Conservation (phyloP, 2,797 vertebrate species). For the Pristis pectinata region DNA sequence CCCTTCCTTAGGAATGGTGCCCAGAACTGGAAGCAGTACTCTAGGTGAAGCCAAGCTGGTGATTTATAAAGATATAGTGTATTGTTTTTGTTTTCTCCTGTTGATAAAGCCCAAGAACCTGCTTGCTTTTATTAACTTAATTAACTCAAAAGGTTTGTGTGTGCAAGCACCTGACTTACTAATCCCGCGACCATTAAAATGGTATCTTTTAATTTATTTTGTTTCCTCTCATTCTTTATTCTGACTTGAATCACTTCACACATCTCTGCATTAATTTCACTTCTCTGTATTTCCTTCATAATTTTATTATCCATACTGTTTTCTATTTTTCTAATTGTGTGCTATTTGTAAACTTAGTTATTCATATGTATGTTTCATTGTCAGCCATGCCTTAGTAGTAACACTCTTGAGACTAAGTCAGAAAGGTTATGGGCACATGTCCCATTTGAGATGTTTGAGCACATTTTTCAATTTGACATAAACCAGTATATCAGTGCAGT, state of each 20-base stretch:
- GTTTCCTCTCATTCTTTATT: neutral
- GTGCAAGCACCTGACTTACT: neutral
- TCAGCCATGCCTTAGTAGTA: neutral
- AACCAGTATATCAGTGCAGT: neutral
- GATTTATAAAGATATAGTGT: neutral
- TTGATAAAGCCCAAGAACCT: neutral
- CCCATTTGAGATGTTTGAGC: neutral
- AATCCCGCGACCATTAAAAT: neutral
- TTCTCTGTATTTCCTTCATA: neutral
- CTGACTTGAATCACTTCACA: neutral
- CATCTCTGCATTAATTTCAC: neutral
- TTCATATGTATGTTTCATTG: neutral
- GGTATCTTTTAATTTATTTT: neutral
- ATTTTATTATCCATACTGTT: neutral
- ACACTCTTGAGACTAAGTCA: neutral
- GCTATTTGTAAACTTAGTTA: neutral
- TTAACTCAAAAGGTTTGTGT: neutral
- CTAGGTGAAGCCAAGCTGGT: neutral
- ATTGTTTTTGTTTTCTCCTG: neutral
- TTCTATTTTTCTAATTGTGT: neutral
- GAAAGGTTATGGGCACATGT: neutral
- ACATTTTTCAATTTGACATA: neutral
- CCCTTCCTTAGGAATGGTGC: neutral
- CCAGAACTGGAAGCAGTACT: too few relatives aligned
- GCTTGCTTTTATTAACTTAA: neutral